phyloP scores from a whole-genome alignment of 2,888 invertebrate genomes.

The Drosophila putrida region DNA sequence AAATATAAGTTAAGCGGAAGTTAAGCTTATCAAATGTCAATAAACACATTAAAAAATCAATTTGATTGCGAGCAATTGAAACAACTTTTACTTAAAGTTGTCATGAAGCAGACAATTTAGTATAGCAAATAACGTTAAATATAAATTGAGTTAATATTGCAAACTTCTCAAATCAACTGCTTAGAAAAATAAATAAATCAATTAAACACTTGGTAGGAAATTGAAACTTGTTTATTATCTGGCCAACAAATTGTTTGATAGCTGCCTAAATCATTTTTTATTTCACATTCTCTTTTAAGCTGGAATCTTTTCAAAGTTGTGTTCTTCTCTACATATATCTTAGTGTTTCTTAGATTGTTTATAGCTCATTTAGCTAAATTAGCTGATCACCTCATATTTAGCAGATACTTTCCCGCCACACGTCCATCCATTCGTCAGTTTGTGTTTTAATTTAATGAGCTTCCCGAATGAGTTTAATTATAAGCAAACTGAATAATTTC shows the following conservation, averaged over 20 bases:
- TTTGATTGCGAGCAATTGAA: slow-evolving; percentile 1
- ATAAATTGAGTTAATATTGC: background rate
- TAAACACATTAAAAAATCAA: background rate
- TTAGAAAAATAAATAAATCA: slow-evolving; percentile 2
- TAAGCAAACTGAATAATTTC: slow-evolving; percentile 45
- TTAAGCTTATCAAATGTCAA: background rate
- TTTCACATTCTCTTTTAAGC: slow-evolving; percentile 23
- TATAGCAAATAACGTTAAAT: background rate
- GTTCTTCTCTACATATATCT: background rate
- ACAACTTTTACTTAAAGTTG: background rate
- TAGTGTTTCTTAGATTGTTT: slow-evolving; percentile 30
- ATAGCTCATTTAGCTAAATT: slow-evolving; percentile 64
- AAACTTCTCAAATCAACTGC: slow-evolving; percentile 6
- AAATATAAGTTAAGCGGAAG: background rate
- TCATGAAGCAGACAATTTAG: background rate
- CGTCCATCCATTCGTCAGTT: background rate
- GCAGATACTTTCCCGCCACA: slow-evolving; percentile 22
- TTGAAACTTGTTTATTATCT: slow-evolving; percentile 40
- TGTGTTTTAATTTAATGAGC: slow-evolving; percentile 73
- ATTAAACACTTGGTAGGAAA: background rate
- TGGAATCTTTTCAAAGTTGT: background rate
- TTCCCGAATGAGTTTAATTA: slow-evolving; percentile 71
- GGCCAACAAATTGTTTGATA: slow-evolving; percentile 37
- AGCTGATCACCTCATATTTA: slow-evolving; percentile 31
- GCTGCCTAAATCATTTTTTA: slow-evolving; percentile 37